Evolutionary conservation across 2,797 vertebrate species (phyloP), one percentile per base, ranked within the genome.

Genomic region (Falco columbarius): DNA sequence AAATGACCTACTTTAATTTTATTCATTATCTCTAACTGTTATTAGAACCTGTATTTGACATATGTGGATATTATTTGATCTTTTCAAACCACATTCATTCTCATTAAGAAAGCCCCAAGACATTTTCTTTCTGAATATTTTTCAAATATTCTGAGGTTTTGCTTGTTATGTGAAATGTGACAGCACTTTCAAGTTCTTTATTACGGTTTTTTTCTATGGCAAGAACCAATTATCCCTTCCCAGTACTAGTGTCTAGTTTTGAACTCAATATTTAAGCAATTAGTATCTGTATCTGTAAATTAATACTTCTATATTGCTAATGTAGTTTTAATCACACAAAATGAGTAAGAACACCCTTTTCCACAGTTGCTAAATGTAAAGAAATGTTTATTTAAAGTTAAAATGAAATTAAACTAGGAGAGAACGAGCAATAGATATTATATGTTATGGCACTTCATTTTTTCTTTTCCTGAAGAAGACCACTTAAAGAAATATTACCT

Each of bases 111-210:
- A 98, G 97, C 98, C 98, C 97, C 98, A 97, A 98, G 98, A 98
- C 97, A 97, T 98, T 98, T 98, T 98, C 96, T 98, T 98, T 98
- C 96, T 97, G 98, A 98, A 98, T 98, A 98, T 98, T 97, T 98
- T 98, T 98, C 95, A 98, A 98, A 98, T 98, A 98, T 98, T 98
- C 98, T 97, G 96, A 98, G 98, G 98, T 97, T 98, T 98, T 98
- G 98, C 98, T 98, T 98, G 97, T 98, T 98, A 98, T 98, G 97
- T 97, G 97, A 98, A 98, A 98, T 97, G 98, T 98, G 98, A 98
- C 98, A 98, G 98, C 97, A 96, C 98, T 98, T 99, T 99, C 97
- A 99, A 98, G 98, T 98, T 97, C 98, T 98, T 98, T 98, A 98
- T 99, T 98, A 98, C 96, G 97, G 93, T 96, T 98, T 98, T 98